Conservation (phyloP, 1,140 invertebrate species). For the Lerema accius region DNA sequence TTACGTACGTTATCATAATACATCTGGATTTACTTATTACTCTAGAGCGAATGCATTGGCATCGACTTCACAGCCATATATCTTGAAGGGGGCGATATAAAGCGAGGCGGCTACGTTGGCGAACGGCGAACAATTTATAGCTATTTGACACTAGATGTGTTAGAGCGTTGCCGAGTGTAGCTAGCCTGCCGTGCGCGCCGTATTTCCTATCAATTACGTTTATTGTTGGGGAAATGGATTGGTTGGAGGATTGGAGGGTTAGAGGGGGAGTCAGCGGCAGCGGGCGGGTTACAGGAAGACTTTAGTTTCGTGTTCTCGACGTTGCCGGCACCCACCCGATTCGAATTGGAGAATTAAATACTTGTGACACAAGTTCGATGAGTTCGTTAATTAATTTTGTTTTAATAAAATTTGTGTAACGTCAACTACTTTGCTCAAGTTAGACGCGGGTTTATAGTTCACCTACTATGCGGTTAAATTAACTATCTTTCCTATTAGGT, state of each 20-base stretch:
- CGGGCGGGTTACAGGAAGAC: background rate
- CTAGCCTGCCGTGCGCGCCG: background rate
- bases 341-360: background rate
- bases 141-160: slow-evolving; percentile 41
- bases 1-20: background rate
- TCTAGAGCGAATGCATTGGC: slow-evolving; percentile 35
- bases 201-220: slow-evolving; percentile 32
- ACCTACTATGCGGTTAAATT: no score
- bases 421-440: no score
- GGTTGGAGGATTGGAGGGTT: no score
- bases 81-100: slow-evolving; percentile 28
- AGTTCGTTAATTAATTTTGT: background rate
- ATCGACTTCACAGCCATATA: slow-evolving; percentile 27
- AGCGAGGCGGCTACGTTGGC: slow-evolving; percentile 14
- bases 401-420: background rate
- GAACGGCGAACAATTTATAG: slow-evolving; percentile 39
- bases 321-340: background rate
- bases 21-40: background rate
- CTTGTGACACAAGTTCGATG: background rate
- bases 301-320: background rate
- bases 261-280: background rate
- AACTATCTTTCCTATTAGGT: no score
- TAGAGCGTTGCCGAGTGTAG: slow-evolving; percentile 13
- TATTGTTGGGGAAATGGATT: slow-evolving; percentile 29
- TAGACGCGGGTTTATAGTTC: no score